A percentile compares a stretch with the other conserved stretches of the same genome.
phyloP scores from a whole-genome alignment of 2,797 vertebrate species.

The Oreochromis grahami region DNA sequence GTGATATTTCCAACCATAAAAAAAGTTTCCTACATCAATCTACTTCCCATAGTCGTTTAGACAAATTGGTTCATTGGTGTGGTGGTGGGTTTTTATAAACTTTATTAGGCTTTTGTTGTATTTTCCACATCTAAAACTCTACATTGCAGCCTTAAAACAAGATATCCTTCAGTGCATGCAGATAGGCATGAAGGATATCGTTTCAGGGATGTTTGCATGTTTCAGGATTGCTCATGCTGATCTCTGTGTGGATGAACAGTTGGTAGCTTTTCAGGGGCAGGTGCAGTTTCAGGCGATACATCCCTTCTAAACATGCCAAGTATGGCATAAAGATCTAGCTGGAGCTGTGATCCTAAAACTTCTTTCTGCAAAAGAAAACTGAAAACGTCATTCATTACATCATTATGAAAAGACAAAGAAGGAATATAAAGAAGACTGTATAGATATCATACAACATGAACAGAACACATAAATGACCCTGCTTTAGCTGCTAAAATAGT shows the following conservation, averaged over 20 bases:
- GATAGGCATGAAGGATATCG: background rate
- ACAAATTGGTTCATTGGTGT: background rate
- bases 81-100: background rate
- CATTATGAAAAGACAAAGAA: background rate
- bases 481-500: background rate
- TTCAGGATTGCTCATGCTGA: background rate
- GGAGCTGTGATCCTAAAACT: background rate
- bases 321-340: background rate
- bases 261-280: background rate
- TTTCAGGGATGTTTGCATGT: background rate
- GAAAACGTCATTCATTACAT: background rate
- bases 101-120: background rate
- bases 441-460: background rate
- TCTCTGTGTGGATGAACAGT: background rate
- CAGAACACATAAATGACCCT: background rate
- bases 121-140: background rate
- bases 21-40: background rate
- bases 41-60: background rate
- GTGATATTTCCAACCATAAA: background rate
- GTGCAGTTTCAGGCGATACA: background rate
- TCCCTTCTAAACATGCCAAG: background rate
- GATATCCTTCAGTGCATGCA: background rate
- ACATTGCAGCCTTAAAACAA: background rate
- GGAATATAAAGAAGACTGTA: background rate
- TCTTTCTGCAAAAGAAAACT: background rate